These are phyloP conservation scores for Hypomesus transpacificus DNA, from an alignment of 2,113 vertebrate genomes.

Conservation along the genomic window DNA sequence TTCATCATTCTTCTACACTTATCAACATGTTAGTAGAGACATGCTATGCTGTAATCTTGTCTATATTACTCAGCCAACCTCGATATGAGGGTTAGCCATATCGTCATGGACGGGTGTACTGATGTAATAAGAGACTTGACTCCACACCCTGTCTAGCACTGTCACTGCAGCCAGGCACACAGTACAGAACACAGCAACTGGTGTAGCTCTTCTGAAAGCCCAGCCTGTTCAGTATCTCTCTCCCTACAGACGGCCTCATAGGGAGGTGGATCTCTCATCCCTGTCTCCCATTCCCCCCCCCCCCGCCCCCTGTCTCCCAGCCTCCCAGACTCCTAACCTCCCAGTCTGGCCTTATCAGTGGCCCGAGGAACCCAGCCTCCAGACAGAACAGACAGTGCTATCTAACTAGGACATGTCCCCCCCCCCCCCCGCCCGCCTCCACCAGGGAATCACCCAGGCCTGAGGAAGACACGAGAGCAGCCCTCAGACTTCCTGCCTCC, in stretches of 20 bases:
- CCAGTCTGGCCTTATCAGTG: conserved; percentile 73
- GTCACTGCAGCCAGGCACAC: background rate
- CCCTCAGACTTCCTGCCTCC: conserved; percentile 54
- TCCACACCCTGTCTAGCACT: background rate
- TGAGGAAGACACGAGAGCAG: conserved; percentile 54
- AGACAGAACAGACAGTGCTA: conserved; percentile 68
- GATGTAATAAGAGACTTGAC: too few relatives aligned
- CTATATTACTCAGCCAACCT: too few relatives aligned
- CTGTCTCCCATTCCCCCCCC: conserved; percentile 9
- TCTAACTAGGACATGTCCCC: conserved; percentile 56
- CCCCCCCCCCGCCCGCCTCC: background rate
- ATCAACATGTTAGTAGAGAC: too few relatives aligned
- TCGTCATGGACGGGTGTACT: too few relatives aligned
- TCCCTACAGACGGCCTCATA: background rate
- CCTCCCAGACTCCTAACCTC: conserved; percentile 16
- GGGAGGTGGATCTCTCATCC: conserved; percentile 21
- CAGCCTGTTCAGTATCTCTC: conserved; percentile 20
- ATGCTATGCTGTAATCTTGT: too few relatives aligned
- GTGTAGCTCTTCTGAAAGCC: too few relatives aligned
- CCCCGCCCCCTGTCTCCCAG: conserved; percentile 34
- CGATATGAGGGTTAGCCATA: too few relatives aligned
- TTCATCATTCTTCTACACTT: too few relatives aligned
- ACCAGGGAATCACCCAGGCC: conserved; percentile 57
- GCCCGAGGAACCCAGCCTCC: conserved; percentile 71
- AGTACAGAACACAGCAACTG: background rate